Evolutionary conservation across 2,888 invertebrate species (phyloP), one percentile per base, ranked within the genome.

Genomic region (Diploptera punctata): DNA sequence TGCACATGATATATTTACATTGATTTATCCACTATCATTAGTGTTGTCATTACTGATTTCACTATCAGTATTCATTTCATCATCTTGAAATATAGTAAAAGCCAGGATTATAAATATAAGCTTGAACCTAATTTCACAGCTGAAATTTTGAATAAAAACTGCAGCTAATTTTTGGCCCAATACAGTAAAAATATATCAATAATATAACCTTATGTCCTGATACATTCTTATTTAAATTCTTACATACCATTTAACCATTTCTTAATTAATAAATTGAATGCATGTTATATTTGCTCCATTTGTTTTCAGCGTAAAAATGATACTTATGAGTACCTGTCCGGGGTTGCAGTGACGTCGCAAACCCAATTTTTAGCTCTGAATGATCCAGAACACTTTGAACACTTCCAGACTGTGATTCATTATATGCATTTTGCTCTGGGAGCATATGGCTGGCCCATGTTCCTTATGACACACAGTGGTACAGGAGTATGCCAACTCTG

Each of bases 361-460:
- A 94, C 94, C 29, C 90, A 91, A 83, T 95, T 95, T 84, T 86
- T 95, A 77, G 90, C 92, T 74, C 85, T 94, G 78, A 91, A 91
- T 79, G 91, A 93, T 83, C 89, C 90, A 72, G 86, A 86, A 77
- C 91, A 91, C 80, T 85, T 91, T 80, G 89, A 88, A 76, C 87
- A 89, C 78, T 92, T 92, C 81, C 73, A 74, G 13, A 87, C 88
- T 73, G 90, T 92, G 76, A 91, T 94, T 77, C 93, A 94, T 82
- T 95, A 90, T 81, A 93, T 94, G 89, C 89, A 92, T 79, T 94
- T 90, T 81, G 94, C 94, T 49, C 87, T 94, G 73, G 91, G 93
- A 44, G 94, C 94, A 68, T 95, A 95, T 81, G 95, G 95, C 67
- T 95, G 95, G 94, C 94, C 94, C 61, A 90, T 94, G 85, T 94